A percentile compares a stretch with the other conserved stretches of the same genome.
These are phyloP conservation scores for Akabosia matsudoensis DNA, from an alignment of 1,140 invertebrate species.

Conservation along the genomic window DNA sequence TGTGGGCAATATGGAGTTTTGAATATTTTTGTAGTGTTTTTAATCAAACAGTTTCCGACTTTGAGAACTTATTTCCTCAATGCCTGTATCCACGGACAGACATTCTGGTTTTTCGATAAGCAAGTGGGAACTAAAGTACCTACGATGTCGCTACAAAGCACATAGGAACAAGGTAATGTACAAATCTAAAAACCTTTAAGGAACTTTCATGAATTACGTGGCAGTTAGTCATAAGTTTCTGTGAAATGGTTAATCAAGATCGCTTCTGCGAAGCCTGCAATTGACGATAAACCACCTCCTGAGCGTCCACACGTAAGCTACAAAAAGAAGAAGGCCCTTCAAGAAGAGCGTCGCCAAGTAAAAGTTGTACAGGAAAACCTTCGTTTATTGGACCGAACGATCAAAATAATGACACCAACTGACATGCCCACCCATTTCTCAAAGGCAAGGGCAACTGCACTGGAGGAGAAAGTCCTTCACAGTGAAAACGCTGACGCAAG, in stretches of 20 bases:
- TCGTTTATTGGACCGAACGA: constrained; percentile 38
- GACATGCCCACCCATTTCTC: constrained; percentile 6
- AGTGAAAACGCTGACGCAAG: too few relatives aligned
- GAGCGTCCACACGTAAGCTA: constrained; percentile 39
- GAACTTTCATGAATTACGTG: not conserved
- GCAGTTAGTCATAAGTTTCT: too few relatives aligned
- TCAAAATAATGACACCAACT: constrained; percentile 38
- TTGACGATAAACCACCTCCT: constrained; percentile 35
- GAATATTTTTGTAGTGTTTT: too few relatives aligned
- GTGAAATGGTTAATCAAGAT: constrained; percentile 38
- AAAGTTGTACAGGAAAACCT: constrained; percentile 42
- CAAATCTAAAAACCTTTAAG: not conserved
- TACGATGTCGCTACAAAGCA: constrained; percentile 38
- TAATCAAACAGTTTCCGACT: too few relatives aligned
- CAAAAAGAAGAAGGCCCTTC: constrained; percentile 42
- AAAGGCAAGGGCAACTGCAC: constrained; percentile 3
- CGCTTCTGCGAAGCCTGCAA: constrained; percentile 40
- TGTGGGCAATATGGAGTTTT: too few relatives aligned
- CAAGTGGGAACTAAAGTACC: constrained; percentile 43
- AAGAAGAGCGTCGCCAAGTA: constrained; percentile 37
- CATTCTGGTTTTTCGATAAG: constrained; percentile 38
- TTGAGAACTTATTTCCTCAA: too few relatives aligned
- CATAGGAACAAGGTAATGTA: constrained; percentile 42
- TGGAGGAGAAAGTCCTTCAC: not conserved
- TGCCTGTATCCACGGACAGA: constrained; percentile 35